Evolutionary conservation across 1,140 invertebrate species (phyloP).

Genomic region (Orchesella cincta): DNA sequence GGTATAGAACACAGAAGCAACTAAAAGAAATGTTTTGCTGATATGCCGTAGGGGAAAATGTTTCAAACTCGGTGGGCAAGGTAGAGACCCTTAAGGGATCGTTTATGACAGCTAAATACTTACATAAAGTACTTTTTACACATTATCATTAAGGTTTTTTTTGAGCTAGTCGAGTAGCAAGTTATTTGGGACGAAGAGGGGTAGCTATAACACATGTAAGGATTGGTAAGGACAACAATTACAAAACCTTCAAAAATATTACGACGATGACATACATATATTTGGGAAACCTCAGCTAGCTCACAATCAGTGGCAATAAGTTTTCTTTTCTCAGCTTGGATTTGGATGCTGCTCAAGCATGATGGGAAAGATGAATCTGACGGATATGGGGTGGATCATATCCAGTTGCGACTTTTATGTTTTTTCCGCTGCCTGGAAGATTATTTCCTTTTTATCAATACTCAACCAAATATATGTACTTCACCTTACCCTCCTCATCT

Average conservation of each 20-base stretch:
- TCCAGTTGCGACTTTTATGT: too few relatives aligned
- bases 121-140: conserved; percentile 13
- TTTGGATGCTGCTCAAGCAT: too few relatives aligned
- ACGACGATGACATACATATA: background rate
- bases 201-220: background rate
- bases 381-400: too few relatives aligned
- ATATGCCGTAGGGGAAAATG: background rate
- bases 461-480: too few relatives aligned
- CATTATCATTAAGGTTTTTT: conserved; percentile 1
- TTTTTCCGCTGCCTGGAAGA: too few relatives aligned
- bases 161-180: background rate
- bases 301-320: too few relatives aligned
- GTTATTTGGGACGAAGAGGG: background rate
- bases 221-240: conserved; percentile 1
- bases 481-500: too few relatives aligned
- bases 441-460: too few relatives aligned
- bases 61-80: conserved; percentile 5
- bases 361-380: too few relatives aligned
- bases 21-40: background rate
- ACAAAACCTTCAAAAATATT: background rate
- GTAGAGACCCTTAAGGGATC: background rate
- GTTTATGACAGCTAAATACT: background rate
- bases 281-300: too few relatives aligned
- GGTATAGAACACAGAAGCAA: background rate
- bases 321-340: too few relatives aligned